Evolutionary conservation across 2,888 invertebrate genomes (phyloP), one percentile per base, ranked within the genome.

Genomic region (Orthonevra nobilis): DNA sequence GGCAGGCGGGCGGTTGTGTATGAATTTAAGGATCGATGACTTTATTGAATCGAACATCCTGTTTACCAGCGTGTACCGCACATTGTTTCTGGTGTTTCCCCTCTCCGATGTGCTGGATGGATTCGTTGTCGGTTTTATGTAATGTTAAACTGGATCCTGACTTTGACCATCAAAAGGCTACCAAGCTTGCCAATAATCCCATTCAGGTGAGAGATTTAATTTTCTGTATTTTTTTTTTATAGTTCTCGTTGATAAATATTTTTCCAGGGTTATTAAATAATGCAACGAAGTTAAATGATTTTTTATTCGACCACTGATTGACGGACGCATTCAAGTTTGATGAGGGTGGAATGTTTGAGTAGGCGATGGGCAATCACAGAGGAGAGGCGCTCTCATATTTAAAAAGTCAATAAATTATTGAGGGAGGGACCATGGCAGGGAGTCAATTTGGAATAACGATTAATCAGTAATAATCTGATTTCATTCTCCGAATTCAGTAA

Each of bases 1-100:
- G 28, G n/a, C n/a, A 6, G 10, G 7, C 5, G n/a, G 10, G 48
- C 30, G 50, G 28, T 52, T 73, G 60, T 73, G 32, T 79, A 54
- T 68, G 79, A 79, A 79, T 79, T 79, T 60, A 79, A 68, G 79
- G 73, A 79, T 79, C 79, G 73, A 79, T 73, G 79, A 73, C 79
- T 79, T 73, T 61, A 79, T 79, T 79, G 73, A 79, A 61, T 73
- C 73, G 68, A 79, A 79, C 79, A 73, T 79, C 79, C 79, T 79
- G 73, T 73, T n/a, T 68, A 79, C 77, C 60, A 54, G 40, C 32
- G 28, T 14, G 32, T 17, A 44, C 44, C 42, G 42, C 50, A 48
- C 56, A 72, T 60, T 66, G 38, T 48, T 54, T 66, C 56, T 38
- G 14, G 40, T 64, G 48, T 74, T 66, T 60, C 52, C n/a, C 19